Percentiles rank a stretch among this genome's conserved stretches.
Evolutionary conservation across 2,113 vertebrate species (phyloP).

Genomic region (Grantiella picta): DNA sequence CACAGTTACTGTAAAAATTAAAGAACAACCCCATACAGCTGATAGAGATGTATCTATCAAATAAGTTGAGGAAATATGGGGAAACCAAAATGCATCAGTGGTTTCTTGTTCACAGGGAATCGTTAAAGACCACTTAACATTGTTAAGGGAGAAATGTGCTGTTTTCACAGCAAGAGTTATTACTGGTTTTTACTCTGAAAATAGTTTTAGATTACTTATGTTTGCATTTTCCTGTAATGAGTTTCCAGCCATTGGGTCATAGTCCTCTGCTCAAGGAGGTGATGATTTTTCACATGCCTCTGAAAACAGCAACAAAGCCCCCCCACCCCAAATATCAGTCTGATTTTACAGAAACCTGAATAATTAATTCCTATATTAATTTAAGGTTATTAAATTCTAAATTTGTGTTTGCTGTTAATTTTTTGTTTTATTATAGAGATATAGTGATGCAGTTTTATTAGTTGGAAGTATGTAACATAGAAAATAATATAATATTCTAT

Average conservation of each 20-base stretch:
- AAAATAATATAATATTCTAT: background rate
- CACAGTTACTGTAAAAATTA: background rate
- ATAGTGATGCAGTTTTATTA: background rate
- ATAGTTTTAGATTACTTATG: background rate
- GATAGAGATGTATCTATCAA: background rate
- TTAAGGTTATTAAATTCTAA: background rate
- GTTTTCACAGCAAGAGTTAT: background rate
- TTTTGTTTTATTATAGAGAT: background rate
- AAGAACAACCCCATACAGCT: background rate
- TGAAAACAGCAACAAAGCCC: background rate
- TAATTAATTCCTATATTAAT: background rate
- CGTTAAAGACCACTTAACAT: background rate
- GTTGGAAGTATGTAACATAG: background rate
- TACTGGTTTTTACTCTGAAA: background rate
- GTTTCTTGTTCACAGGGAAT: background rate
- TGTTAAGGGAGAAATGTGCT: background rate
- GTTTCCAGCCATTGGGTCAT: background rate
- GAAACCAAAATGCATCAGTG: background rate
- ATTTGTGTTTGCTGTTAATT: background rate
- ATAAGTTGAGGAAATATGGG: background rate
- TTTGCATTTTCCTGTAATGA: background rate
- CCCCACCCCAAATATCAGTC: accelerated
- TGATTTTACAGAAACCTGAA: background rate
- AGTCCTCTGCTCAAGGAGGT: background rate
- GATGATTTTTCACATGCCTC: background rate